Evolutionary conservation across 2,797 vertebrate species (phyloP).

Genomic region (Hyperoplus immaculatus): DNA sequence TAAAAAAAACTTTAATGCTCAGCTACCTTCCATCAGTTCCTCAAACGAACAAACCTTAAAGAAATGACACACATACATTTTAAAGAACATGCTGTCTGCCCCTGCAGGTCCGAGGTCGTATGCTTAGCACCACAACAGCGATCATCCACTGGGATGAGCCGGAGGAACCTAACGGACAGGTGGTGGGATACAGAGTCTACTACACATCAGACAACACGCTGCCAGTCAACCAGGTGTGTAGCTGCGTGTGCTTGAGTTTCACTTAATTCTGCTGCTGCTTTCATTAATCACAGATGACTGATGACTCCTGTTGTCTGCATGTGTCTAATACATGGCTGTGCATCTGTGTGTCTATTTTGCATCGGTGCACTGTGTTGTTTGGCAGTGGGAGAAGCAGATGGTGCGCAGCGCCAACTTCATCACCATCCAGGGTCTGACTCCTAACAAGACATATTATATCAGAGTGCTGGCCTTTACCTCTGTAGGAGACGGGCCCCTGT

Average conservation of each 20-base stretch:
- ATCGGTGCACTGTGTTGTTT: constrained; percentile 16
- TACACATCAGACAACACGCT: constrained; percentile 94
- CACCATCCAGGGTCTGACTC: constrained; percentile 93
- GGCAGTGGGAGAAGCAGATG: constrained; percentile 96
- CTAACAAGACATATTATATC: constrained; percentile 97
- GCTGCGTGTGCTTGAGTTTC: neutral
- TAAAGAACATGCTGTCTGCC: constrained; percentile 5
- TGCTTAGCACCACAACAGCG: constrained; percentile 97
- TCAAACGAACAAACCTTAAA: neutral
- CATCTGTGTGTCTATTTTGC: constrained; percentile 18
- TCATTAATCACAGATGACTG: constrained; percentile 4
- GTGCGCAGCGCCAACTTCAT: constrained; percentile 95
- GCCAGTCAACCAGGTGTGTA: constrained; percentile 89
- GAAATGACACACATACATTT: neutral
- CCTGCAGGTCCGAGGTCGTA: constrained; percentile 93
- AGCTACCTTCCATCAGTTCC: too few relatives aligned
- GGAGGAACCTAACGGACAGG: constrained; percentile 97
- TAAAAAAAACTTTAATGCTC: neutral
- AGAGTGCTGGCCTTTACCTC: constrained; percentile 98
- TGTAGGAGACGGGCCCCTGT: constrained; percentile 98
- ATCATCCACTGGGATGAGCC: constrained; percentile 99
- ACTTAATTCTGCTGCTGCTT: neutral
- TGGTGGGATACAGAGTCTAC: constrained; percentile 98
- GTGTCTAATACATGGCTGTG: constrained; percentile 14
- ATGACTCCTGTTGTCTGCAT: constrained; percentile 14